Percentiles rank a stretch among this genome's conserved stretches.
phyloP scores from a whole-genome alignment of 2,797 vertebrate genomes.

The Neosilurus hyrtlii region DNA sequence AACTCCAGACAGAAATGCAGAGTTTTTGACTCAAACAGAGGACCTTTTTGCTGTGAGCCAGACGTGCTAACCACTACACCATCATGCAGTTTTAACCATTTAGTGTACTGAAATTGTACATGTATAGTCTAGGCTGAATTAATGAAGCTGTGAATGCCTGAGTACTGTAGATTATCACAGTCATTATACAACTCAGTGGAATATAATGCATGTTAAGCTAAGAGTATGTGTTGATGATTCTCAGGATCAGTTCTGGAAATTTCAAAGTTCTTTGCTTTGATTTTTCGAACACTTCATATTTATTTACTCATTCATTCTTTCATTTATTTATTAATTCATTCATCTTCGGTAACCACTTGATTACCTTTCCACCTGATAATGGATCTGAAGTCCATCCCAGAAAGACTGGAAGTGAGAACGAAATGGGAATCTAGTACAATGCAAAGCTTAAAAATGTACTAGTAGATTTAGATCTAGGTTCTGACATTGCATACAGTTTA shows the following conservation, averaged over 20 bases:
- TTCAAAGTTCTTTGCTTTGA: background rate
- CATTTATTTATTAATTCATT: background rate
- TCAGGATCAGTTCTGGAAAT: background rate
- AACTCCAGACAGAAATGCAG: no score
- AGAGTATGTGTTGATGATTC: background rate
- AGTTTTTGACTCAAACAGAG: no score
- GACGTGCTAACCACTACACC: no score
- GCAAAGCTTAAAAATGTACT: background rate
- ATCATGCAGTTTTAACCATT: no score
- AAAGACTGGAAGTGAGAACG: background rate
- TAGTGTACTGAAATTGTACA: no score
- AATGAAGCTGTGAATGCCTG: background rate
- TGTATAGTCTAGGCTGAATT: no score
- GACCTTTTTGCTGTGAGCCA: no score
- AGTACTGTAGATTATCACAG: background rate
- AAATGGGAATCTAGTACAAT: background rate
- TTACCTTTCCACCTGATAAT: background rate
- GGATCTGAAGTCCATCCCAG: background rate
- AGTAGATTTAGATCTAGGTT: background rate
- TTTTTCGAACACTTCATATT: background rate
- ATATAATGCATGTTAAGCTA: background rate
- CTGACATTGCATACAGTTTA: background rate
- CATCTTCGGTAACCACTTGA: background rate
- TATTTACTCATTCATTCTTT: background rate
- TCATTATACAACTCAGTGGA: background rate